Conservation (phyloP, 2,113 vertebrate species). For the Trichomycterus rosablanca region DNA sequence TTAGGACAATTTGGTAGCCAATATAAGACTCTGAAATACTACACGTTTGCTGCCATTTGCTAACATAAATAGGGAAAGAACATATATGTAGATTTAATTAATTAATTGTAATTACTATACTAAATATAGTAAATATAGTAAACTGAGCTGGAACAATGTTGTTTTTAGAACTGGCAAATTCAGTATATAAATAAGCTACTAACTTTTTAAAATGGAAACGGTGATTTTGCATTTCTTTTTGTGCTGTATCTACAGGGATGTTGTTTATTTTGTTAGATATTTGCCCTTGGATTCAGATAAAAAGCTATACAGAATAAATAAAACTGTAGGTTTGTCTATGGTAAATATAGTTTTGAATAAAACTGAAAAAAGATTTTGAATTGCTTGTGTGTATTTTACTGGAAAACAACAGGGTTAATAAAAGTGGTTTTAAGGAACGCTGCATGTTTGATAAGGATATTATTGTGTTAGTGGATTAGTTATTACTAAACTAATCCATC, state of each 20-base stretch:
- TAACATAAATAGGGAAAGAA: constrained; percentile 36
- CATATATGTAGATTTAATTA: constrained; percentile 35
- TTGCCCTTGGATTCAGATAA: constrained; percentile 9
- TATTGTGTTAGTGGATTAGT: no score
- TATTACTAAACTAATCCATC: no score
- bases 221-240: constrained; percentile 34
- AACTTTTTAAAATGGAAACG: constrained; percentile 40
- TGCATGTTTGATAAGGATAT: no score
- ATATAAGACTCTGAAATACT: constrained; percentile 8
- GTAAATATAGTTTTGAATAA: constrained; percentile 52
- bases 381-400: constrained; percentile 1
- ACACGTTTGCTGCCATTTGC: constrained; percentile 23
- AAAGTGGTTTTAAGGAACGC: no score
- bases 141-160: constrained; percentile 14
- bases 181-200: neutral
- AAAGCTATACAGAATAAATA: constrained; percentile 17
- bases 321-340: constrained; percentile 40
- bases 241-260: neutral
- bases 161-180: neutral
- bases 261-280: constrained; percentile 12
- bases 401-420: no score
- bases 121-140: no score
- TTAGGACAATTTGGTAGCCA: constrained; percentile 5
- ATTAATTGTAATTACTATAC: no score
- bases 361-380: constrained; percentile 20